Evolutionary conservation across 2,888 invertebrate species (phyloP), one percentile per base, ranked within the genome.

Genomic region (Ctena decussata): DNA sequence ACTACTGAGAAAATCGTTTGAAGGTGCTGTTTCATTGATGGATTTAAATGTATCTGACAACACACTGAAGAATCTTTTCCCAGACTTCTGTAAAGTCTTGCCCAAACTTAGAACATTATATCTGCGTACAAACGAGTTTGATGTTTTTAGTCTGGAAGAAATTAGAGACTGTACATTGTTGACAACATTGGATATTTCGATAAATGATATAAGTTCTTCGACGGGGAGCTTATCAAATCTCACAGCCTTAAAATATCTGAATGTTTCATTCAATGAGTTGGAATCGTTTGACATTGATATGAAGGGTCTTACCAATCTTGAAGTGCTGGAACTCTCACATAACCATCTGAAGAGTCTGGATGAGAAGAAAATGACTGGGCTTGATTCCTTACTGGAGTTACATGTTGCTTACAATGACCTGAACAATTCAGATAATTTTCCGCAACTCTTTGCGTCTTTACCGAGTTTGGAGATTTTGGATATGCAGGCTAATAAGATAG

Each of bases 81-180:
- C 83, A 8, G 57, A 85, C 60, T 83, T 87, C 30, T 87, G 87
- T 70, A 77, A 72, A 30, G 80, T 77, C 30, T 46, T 87, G 41
- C 81, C 76, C 1, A 83, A 87, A n/a, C 49, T 87, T 8, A 78
- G 78, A 24, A 53, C 57, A 18, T 41, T 87, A 30, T 71, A 83
- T 70, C 46, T 87, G 37, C 71, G 75, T 27, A 70, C 44, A 12
- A 87, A 87, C 49, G 46, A 57, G 18, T 85, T 87, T 24, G 60
- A 39, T 39, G 69, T 49, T 15, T 83, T 87, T 46, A 41, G 76
- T 65, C 83, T 87, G 30, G 76, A 80, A 18, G 72, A 77, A 78
- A 15, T 87, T 11, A 49, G 53, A 44, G 39, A 70, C 39, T 87
- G 87, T 70, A 30, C 39, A 3, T 24, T 46, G 0, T 21, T 85